Base-by-base conservation (phyloP, 2,888 invertebrate genomes). In the Bombylius major region DNA sequence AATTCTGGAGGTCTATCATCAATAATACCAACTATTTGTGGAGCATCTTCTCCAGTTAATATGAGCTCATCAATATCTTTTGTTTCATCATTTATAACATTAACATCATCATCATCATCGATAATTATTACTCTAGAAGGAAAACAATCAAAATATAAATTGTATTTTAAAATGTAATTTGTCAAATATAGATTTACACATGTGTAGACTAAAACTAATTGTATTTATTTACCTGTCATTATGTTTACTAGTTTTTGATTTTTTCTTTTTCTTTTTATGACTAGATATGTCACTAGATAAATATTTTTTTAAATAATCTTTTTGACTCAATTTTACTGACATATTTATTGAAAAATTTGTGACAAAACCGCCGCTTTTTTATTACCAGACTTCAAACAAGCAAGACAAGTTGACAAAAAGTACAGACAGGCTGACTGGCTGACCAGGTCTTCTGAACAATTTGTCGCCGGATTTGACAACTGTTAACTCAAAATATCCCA, bases 11-110 rank as follows among this genome's bases (percentile, higher is more conserved):
- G 86, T 62, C 88, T 71, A 50, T 94, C 93, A 69, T 94, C 94
- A 51, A 92, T 80, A 53, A 94, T 80, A 2, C 88, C 92, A 0
- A 88, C 94, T 60, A 96, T 85, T 70, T 88, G 87, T 0, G 96
- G 96, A 0, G 87, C 90, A 70, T 95, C 92, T 67, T 96, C 95
- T n/a, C 80, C 81, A 0, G 82, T 79, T 55, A 84, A 79, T 50
- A 83, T 79, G 4, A 88, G 78, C 54, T 87, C 83, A 1, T 82
- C 69, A 0, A 83, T 73, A 42, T 81, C 77, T 47, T 73, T 69
- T 14, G 69, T 60, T 58, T 68, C 63, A 14, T 55, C 54, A 4
- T 60, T 62, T 36, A 83, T 75, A 55, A 81, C 79, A 4, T 80
- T 78, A 5, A 84, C 63, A 61, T 85, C 83, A 51, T 87, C 71